Evolutionary conservation across 30 jellyfish, hydroid and myxozoan species (phyloP).

Genomic region (Pelagia noctiluca): DNA sequence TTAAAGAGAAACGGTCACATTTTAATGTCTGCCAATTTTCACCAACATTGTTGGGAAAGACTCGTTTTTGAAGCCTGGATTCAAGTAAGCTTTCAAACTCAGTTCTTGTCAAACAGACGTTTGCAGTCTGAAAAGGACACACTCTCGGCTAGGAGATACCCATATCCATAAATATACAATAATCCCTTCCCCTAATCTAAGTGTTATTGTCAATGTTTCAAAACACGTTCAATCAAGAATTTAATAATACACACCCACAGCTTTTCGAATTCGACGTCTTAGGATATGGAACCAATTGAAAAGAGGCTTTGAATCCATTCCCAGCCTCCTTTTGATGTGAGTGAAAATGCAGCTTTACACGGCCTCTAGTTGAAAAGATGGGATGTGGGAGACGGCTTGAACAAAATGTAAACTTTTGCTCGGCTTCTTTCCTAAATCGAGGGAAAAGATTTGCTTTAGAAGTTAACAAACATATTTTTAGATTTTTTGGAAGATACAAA

Average conservation of each 20-base stretch:
- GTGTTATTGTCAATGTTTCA: not conserved
- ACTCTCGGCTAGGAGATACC: too few species aligned
- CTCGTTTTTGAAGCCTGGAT: too few species aligned
- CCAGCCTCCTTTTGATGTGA: constrained; percentile 32
- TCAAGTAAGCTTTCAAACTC: too few species aligned
- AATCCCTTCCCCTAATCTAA: not conserved
- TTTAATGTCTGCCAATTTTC: too few species aligned
- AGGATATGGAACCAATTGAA: constrained; percentile 13
- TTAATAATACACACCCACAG: constrained; percentile 35
- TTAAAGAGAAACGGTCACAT: too few species aligned
- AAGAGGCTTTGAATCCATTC: constrained; percentile 33
- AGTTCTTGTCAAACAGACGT: too few species aligned
- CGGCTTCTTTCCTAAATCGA: not conserved
- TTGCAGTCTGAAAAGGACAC: too few species aligned
- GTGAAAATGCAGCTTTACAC: constrained; percentile 19
- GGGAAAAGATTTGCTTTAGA: not conserved
- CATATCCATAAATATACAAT: not conserved
- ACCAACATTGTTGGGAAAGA: too few species aligned
- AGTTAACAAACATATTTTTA: not conserved
- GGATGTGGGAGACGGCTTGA: constrained; percentile 41
- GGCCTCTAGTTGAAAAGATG: constrained; percentile 16
- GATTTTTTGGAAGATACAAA: not conserved
- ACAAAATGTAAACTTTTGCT: constrained; percentile 35
- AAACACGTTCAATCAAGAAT: not conserved
- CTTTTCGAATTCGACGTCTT: not conserved